Evolutionary conservation across 2,797 vertebrate species (phyloP).

Genomic region (Pangasius djambal): DNA sequence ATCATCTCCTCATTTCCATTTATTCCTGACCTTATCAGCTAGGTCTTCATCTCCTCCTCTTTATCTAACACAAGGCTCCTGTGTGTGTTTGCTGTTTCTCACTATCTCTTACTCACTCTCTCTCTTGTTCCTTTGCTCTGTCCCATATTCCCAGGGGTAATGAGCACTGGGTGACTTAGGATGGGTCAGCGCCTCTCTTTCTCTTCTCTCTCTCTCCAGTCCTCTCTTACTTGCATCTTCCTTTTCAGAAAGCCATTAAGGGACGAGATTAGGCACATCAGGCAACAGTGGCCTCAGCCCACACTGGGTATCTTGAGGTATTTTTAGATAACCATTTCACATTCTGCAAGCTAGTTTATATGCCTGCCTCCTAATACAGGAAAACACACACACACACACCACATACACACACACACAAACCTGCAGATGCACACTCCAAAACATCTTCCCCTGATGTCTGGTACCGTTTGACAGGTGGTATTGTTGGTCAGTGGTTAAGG

Average conservation of each 20-base stretch:
- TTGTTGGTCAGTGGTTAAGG: constrained; percentile 68
- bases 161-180: constrained; percentile 47
- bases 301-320: constrained; percentile 53
- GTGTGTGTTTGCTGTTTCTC: constrained; percentile 18
- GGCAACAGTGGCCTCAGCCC: constrained; percentile 48
- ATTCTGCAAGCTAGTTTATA: constrained; percentile 44
- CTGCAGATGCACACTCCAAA: background rate
- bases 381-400: constrained; percentile 26
- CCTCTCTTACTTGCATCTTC: constrained; percentile 23
- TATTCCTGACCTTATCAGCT: constrained; percentile 36
- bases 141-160: constrained; percentile 54
- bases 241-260: constrained; percentile 46
- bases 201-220: constrained; percentile 27
- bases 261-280: constrained; percentile 58
- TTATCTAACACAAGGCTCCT: constrained; percentile 6
- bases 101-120: constrained; percentile 29
- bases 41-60: constrained; percentile 33
- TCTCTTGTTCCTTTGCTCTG: constrained; percentile 52
- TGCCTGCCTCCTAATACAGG: constrained; percentile 21
- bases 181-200: constrained; percentile 44
- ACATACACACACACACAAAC: constrained; percentile 33
- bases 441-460: constrained; percentile 7
- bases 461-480: constrained; percentile 58
- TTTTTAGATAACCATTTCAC: constrained; percentile 58
- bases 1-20: constrained; percentile 51